phyloP scores from a whole-genome alignment of 2,888 invertebrate species.

The Nephrotoma guestfalica region DNA sequence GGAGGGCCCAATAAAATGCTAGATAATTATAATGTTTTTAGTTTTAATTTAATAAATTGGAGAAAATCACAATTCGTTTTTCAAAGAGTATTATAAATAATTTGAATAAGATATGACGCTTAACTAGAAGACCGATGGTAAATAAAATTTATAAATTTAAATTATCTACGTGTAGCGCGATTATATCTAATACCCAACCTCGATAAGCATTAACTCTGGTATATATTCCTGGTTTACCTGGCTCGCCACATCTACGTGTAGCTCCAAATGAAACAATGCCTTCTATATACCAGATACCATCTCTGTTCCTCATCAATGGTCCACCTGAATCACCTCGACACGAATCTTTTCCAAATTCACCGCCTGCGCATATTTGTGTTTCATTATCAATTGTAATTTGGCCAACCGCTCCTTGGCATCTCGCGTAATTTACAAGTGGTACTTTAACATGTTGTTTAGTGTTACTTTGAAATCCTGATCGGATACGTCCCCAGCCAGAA shows the following conservation, averaged over 20 bases:
- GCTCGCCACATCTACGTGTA: neutral
- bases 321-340: neutral
- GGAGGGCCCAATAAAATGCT: too few relatives aligned
- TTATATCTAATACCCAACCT: neutral
- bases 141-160: too few relatives aligned
- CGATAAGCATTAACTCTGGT: neutral
- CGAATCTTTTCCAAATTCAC: neutral
- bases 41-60: too few relatives aligned
- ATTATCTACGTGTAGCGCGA: too few relatives aligned
- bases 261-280: neutral
- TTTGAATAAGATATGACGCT: too few relatives aligned
- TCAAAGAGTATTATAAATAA: too few relatives aligned
- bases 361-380: neutral
- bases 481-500: neutral
- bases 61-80: too few relatives aligned
- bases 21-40: too few relatives aligned
- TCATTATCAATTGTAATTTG: neutral
- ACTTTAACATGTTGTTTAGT: slow-evolving; percentile 40
- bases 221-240: neutral
- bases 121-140: too few relatives aligned
- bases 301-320: slow-evolving; percentile 35
- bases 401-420: slow-evolving; percentile 27
- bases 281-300: slow-evolving; percentile 35
- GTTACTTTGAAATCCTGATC: slow-evolving; percentile 29
- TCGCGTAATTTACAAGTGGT: slow-evolving; percentile 32